Base-by-base conservation (phyloP, 2,888 invertebrate genomes). In the Thereva nobilitata region DNA sequence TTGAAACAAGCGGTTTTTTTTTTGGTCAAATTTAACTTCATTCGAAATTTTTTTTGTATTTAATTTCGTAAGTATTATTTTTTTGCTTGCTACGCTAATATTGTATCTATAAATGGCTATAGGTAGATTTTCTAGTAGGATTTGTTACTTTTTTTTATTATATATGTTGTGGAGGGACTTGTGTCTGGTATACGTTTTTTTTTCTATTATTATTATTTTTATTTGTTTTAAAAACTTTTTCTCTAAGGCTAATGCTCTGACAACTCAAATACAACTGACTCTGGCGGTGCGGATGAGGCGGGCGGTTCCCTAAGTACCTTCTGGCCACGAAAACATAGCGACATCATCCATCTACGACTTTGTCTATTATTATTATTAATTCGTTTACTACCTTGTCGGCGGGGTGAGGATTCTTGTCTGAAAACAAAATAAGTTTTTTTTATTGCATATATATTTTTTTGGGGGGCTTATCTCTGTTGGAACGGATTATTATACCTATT, bases 201-300 rank as follows among this genome's bases (percentile, higher is more conserved):
- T 23, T 23, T 23, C 23, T 23, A 23, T 23, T 23, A 23, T 23
- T 23, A 49, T 49, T 34, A 10, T 49, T 49, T 49, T 49, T 12
- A 23, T 23, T 23, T 23, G 23, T 23, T 23, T 23, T 23, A 23
- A 23, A 23, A 23, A 23, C 10, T 63, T 34, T 64, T 44, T 44
- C 41, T 54, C 53, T 54, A 64, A 47, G 7, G 23, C 79, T 80
- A 80, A 74, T 79, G 79, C 78, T 80, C 79, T 77, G 80, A 80
- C 77, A 80, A 79, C 77, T 80, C 80, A 79, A 80, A 80, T 77
- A 79, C 77, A 79, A 80, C 81, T 80, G 80, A 80, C 81, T 80
- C 80, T 73, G 79, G 79, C 75, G 79, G 79, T 75, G 77, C 77
- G 75, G 78, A 76, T 74, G 76, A 75, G 74, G 79, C 74, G 75